A percentile compares a stretch with the other conserved stretches of the same genome.
These are phyloP conservation scores for Toxotes lorentzi DNA, from an alignment of 2,797 vertebrate genomes.

Conservation along the genomic window DNA sequence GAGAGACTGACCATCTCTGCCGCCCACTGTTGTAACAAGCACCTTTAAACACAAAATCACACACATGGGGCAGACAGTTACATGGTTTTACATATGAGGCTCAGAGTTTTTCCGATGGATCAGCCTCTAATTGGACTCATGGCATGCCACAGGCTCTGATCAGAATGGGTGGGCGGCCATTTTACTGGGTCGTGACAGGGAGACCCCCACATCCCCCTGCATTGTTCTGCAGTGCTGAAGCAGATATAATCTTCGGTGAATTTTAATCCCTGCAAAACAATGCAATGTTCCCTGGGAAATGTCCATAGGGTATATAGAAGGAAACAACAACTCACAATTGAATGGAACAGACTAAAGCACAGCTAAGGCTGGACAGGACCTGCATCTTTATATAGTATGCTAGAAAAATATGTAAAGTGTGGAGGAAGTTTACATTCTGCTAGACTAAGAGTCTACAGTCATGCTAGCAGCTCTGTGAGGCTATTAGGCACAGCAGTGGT, in stretches of 20 bases:
- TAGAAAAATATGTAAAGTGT: constrained; percentile 10
- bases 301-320: constrained; percentile 50
- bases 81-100: constrained; percentile 50
- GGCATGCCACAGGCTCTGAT: constrained; percentile 76
- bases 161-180: constrained; percentile 83
- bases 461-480: not conserved
- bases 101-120: constrained; percentile 68
- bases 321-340: constrained; percentile 61
- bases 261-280: constrained; percentile 83
- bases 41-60: constrained; percentile 42
- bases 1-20: constrained; percentile 23
- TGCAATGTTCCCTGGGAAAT: constrained; percentile 76
- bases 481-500: not conserved
- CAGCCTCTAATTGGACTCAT: constrained; percentile 76
- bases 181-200: constrained; percentile 65
- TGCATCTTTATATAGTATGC: not conserved
- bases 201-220: constrained; percentile 61
- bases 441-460: not conserved
- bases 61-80: constrained; percentile 35
- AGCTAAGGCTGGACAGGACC: constrained; percentile 9
- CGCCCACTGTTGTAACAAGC: constrained; percentile 24
- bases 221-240: constrained; percentile 80
- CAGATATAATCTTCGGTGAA: constrained; percentile 84
- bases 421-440: constrained; percentile 14
- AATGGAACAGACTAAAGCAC: constrained; percentile 15